Base-by-base conservation (phyloP, 2,888 invertebrate genomes). In the Allygus modestus region DNA sequence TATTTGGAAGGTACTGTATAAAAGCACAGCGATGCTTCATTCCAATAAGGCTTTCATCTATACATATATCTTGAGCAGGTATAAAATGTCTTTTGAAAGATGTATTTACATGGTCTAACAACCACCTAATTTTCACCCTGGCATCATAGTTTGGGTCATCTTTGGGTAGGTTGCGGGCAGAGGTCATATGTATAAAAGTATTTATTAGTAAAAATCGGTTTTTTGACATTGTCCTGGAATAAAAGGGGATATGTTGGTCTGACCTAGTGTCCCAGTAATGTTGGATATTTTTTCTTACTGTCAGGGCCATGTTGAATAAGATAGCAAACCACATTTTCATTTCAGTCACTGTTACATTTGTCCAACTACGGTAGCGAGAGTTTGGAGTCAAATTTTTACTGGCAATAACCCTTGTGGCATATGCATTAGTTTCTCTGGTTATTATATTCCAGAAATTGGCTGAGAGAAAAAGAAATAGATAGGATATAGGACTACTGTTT, bases 1-100 rank as follows among this genome's bases (percentile, higher is more conserved):
- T 65, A 20, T 82, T 82, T 33, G 82, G 65, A 1, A 65, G 0
- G 26, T 82, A 82, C n/a, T 82, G 82, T 12, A 69, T 82, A 26
- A 65, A 82, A 28, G 41, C 26, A 41, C 23, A 65, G 20, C 65
- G 7, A 26, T 65, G 61, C 41, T 82, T 69, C 58, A 65, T 82
- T 12, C 82, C 82, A 26, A 82, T 82, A 0, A 82, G 41, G 17
- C 61, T 61, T 43, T 82, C 69, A 23, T 82, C 65, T 17, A 82
- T 82, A 43, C 43, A 65, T 4, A 82, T 23, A 41, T 82, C 37
- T 23, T 82, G 61, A 23, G 5, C 11, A 5, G 65, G 43, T 0
- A 23, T 37, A 51, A 77, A 77, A n/a, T 51, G 28, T 12, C 0
- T 77, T 26, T 61, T 81, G 37, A 81, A 81, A 31, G 5, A 9